Conservation (phyloP, 2,797 vertebrate genomes). For the Smutsia gigantea region DNA sequence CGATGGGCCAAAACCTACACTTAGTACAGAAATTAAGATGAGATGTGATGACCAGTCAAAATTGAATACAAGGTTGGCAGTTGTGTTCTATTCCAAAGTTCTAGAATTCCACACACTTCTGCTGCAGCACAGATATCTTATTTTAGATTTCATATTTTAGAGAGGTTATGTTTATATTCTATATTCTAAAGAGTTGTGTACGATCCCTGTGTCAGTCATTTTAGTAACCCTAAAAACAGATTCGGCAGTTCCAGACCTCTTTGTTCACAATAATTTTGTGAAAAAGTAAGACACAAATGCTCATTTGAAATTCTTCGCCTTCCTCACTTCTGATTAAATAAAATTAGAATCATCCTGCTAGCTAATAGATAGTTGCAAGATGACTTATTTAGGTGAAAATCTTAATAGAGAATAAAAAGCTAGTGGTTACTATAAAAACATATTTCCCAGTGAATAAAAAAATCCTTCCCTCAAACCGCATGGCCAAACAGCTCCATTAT, state of each 20-base stretch:
- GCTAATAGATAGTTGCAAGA: slow-evolving; percentile 6
- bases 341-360: neutral
- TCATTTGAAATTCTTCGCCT: slow-evolving; percentile 36
- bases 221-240: slow-evolving; percentile 17
- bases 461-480: neutral
- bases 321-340: slow-evolving; percentile 19
- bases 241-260: neutral
- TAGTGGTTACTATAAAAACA: slow-evolving; percentile 38
- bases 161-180: neutral
- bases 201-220: neutral
- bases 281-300: neutral
- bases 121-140: neutral
- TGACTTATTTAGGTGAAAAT: slow-evolving; percentile 42
- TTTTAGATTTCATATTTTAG: slow-evolving; percentile 30
- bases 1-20: neutral
- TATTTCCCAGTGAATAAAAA: neutral
- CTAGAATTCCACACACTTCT: neutral
- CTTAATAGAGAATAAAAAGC: neutral
- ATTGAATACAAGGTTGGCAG: neutral
- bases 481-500: neutral
- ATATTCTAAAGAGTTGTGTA: neutral
- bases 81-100: neutral
- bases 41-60: neutral
- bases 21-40: neutral
- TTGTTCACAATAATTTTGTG: neutral